A percentile compares a stretch with the other conserved stretches of the same genome.
Evolutionary conservation across 2,888 invertebrate species (phyloP).

Genomic region (Slavum lentiscoides): DNA sequence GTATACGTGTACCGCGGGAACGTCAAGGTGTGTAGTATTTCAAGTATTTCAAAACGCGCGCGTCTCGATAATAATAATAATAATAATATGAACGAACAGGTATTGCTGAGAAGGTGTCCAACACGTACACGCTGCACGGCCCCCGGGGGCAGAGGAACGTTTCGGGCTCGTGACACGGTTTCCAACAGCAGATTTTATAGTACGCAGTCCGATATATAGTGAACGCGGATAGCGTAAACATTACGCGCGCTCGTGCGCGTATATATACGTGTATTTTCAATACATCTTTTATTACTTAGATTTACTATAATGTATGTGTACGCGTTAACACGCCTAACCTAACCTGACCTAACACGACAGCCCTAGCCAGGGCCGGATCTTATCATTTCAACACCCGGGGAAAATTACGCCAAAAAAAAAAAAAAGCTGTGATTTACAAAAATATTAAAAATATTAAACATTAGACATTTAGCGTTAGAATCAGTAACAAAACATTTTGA

Average conservation of each 20-base stretch:
- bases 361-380: too few species aligned
- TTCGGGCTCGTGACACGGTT: slow-evolving; percentile 34
- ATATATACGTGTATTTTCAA: too few species aligned
- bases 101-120: slow-evolving; percentile 14
- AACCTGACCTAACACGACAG: too few species aligned
- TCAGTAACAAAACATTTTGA: too few species aligned
- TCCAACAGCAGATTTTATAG: not conserved
- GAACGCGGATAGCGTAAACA: not conserved
- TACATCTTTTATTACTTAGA: slow-evolving; percentile 9
- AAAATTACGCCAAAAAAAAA: too few species aligned
- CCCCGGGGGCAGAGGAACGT: slow-evolving; percentile 23
- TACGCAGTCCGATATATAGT: slow-evolving; percentile 1
- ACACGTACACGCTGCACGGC: not conserved
- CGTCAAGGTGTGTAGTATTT: not conserved
- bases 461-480: too few species aligned
- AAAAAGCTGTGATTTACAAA: too few species aligned
- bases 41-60: slow-evolving; percentile 9
- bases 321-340: too few species aligned
- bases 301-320: not conserved
- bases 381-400: too few species aligned
- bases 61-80: slow-evolving; percentile 26
- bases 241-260: too few species aligned
- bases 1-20: not conserved
- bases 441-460: too few species aligned
- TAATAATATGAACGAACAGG: too few species aligned